phyloP scores from a whole-genome alignment of 2,113 vertebrate species.

The Tursiops truncatus region DNA sequence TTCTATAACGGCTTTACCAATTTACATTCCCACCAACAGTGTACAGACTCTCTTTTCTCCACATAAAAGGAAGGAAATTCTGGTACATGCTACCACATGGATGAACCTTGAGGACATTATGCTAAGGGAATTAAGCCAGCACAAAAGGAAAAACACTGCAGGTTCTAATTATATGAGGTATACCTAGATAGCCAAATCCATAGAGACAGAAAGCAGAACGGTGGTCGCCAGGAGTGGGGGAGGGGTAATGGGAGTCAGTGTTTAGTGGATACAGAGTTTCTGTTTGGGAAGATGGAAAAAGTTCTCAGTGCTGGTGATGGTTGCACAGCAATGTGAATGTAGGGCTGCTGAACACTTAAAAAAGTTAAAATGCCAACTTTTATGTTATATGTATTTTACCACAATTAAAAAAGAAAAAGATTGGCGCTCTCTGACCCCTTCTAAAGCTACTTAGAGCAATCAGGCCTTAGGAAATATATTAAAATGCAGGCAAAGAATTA shows the following conservation, averaged over 20 bases:
- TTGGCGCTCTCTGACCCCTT: no score
- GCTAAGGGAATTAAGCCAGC: neutral
- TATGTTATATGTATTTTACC: neutral
- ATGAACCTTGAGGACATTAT: neutral
- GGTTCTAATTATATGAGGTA: neutral
- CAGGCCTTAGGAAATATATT: neutral
- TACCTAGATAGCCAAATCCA: neutral
- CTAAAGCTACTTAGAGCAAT: neutral
- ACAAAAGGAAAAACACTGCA: neutral
- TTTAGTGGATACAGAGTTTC: neutral
- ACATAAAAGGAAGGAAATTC: neutral
- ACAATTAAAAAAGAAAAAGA: neutral
- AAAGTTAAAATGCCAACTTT: neutral
- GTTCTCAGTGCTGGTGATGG: neutral
- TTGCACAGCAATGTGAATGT: no score
- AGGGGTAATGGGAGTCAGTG: neutral
- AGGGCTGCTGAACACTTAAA: no score
- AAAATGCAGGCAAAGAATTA: neutral
- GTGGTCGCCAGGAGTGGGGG: neutral
- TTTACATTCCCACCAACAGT: neutral
- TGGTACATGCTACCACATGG: neutral
- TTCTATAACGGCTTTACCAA: neutral
- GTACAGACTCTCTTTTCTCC: neutral
- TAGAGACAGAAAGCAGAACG: neutral
- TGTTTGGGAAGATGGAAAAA: neutral